phyloP scores from a whole-genome alignment of 2,888 invertebrate genomes.

The Tenthredo scrophulariae region DNA sequence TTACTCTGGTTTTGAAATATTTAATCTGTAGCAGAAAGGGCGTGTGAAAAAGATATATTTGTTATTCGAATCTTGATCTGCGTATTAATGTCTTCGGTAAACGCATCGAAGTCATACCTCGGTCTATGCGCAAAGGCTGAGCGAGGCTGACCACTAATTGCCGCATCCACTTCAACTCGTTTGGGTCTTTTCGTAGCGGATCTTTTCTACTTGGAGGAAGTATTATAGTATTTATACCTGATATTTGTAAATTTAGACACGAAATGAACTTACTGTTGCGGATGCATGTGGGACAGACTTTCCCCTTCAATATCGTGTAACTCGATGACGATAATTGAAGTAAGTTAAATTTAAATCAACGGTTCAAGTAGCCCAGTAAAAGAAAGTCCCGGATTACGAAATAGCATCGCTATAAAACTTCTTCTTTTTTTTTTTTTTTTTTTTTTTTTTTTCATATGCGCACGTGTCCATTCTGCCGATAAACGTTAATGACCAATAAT shows the following conservation, averaged over 20 bases:
- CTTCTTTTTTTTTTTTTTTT: no score
- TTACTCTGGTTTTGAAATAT: background rate
- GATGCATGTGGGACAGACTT: background rate
- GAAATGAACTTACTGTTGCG: background rate
- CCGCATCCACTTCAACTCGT: background rate
- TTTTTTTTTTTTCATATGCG: no score
- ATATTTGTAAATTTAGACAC: background rate
- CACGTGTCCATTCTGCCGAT: background rate
- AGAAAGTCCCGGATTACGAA: background rate
- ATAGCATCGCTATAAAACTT: background rate
- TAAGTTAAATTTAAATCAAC: background rate
- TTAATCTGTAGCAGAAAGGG: background rate
- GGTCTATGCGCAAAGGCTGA: background rate
- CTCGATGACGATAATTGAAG: background rate
- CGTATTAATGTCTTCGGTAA: background rate
- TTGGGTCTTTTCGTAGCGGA: background rate
- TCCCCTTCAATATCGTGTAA: background rate
- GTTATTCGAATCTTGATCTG: background rate
- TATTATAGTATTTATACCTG: background rate
- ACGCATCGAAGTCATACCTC: background rate
- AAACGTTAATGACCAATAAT: background rate
- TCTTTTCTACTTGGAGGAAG: conserved; percentile 1
- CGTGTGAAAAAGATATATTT: background rate
- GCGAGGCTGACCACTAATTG: conserved; percentile 13
- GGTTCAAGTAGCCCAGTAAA: background rate